phyloP scores from a whole-genome alignment of 1,140 invertebrate species.

The Araneus ventricosus region DNA sequence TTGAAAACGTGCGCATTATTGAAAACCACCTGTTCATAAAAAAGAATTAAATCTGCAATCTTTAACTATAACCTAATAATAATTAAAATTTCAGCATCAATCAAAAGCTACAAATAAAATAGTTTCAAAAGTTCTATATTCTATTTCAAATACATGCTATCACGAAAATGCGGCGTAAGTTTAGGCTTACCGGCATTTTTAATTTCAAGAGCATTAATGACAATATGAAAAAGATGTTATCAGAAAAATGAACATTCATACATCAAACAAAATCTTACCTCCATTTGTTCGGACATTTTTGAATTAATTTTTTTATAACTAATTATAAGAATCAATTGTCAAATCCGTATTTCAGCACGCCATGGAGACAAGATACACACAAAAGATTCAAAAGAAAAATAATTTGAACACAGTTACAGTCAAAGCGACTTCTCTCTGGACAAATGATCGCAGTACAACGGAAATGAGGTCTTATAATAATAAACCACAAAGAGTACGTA shows the following conservation, averaged over 20 bases:
- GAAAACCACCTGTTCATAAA: too few species aligned
- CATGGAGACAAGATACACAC: background rate
- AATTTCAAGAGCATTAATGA: too few species aligned
- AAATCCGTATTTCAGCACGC: background rate
- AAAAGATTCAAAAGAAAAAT: slow-evolving; percentile 6
- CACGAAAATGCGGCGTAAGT: background rate
- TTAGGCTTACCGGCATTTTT: slow-evolving; percentile 33
- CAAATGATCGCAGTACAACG: too few species aligned
- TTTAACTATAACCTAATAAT: too few species aligned
- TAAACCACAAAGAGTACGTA: too few species aligned
- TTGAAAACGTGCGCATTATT: too few species aligned
- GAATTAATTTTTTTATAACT: background rate
- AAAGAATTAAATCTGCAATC: too few species aligned
- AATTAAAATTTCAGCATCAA: too few species aligned
- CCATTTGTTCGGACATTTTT: slow-evolving; percentile 46
- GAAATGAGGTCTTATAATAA: too few species aligned
- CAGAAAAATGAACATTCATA: background rate
- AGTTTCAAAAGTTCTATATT: background rate
- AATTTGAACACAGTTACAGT: background rate
- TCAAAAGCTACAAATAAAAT: too few species aligned
- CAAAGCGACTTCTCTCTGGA: background rate
- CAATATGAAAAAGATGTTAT: background rate
- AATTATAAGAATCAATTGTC: background rate
- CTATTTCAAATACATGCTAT: background rate
- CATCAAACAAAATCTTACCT: background rate